Base-by-base conservation (phyloP, 2,888 invertebrate genomes). In the Catotricha subobsoleta region DNA sequence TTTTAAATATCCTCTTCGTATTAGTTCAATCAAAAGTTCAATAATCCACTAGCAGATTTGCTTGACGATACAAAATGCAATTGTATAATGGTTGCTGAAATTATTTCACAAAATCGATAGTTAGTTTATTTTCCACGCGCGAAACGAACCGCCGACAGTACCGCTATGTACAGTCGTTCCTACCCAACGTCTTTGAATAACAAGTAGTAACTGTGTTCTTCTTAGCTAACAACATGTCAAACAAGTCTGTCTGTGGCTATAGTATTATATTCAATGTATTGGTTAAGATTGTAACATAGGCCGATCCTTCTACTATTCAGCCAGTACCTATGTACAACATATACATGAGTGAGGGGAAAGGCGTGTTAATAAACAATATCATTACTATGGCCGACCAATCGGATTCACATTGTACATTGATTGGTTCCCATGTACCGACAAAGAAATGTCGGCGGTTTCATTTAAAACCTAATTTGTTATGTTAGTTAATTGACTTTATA, bases 111-210 rank as follows among this genome's bases (percentile, higher is more conserved):
- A n/a, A n/a, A n/a, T n/a, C n/a, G n/a, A n/a, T n/a, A n/a, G n/a
- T n/a, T n/a, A n/a, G n/a, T n/a, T n/a, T n/a, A n/a, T n/a, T n/a
- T n/a, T n/a, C n/a, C 21, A 36, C 25, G 36, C 23, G 23, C 36
- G 36, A 36, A 36, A 10, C 13, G n/a, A 25, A 36, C 23, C n/a
- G n/a, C n/a, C n/a, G n/a, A n/a, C n/a, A n/a, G n/a, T n/a, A n/a
- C n/a, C n/a, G n/a, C n/a, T 15, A n/a, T 30, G 18, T 15, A 33
- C 18, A 33, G 15, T 29, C 15, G 43, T 31, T 34, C 20, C 42
- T 38, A 42, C 42, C 46, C 43, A 46, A 45, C 44, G 45, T 44
- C 43, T 43, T 42, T 40, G 44, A 46, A 44, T 47, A 48, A 47
- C 48, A 41, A 48, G 48, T 42, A 42, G 28, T 43, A 45, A 47